phyloP scores from a whole-genome alignment of 2,888 invertebrate species.

The Eumerus sabulonum region DNA sequence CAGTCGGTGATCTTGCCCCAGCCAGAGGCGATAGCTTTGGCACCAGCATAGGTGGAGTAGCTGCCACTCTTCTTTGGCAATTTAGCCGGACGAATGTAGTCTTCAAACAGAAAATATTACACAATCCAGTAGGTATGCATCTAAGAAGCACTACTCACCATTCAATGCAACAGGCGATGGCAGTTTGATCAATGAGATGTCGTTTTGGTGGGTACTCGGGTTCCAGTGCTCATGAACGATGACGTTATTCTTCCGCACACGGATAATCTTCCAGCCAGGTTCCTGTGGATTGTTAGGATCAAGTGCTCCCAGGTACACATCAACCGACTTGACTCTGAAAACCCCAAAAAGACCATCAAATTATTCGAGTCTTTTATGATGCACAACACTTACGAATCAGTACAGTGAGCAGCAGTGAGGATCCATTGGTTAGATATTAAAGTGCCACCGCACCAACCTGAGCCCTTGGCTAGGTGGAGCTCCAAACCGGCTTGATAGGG shows the following conservation, averaged over 20 bases:
- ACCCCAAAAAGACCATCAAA: too few relatives aligned
- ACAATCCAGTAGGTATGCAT: too few relatives aligned
- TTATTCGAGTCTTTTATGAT: background rate
- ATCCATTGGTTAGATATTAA: slow-evolving; percentile 76
- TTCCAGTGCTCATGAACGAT: slow-evolving; percentile 78
- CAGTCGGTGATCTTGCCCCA: slow-evolving; percentile 78
- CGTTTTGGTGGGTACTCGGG: slow-evolving; percentile 74
- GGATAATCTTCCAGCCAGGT: slow-evolving; percentile 71
- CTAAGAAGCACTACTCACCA: slow-evolving; percentile 71
- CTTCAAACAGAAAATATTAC: slow-evolving; percentile 21
- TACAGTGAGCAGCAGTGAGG: slow-evolving; percentile 76
- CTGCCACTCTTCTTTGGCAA: slow-evolving; percentile 69
- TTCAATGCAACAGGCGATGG: slow-evolving; percentile 75
- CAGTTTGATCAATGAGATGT: slow-evolving; percentile 79
- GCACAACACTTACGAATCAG: slow-evolving; percentile 33
- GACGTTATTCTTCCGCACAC: slow-evolving; percentile 69
- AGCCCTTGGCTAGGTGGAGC: slow-evolving; percentile 71
- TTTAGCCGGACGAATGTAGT: slow-evolving; percentile 71
- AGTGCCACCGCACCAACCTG: slow-evolving; percentile 76
- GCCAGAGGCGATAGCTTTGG: slow-evolving; percentile 76
- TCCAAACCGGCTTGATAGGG: slow-evolving; percentile 77
- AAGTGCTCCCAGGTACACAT: slow-evolving; percentile 73
- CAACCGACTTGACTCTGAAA: slow-evolving; percentile 72
- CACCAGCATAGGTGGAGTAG: slow-evolving; percentile 74
- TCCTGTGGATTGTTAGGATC: slow-evolving; percentile 72